Evolutionary conservation across 2,888 invertebrate species (phyloP), one percentile per base, ranked within the genome.

Genomic region (Hydraecia micacea): DNA sequence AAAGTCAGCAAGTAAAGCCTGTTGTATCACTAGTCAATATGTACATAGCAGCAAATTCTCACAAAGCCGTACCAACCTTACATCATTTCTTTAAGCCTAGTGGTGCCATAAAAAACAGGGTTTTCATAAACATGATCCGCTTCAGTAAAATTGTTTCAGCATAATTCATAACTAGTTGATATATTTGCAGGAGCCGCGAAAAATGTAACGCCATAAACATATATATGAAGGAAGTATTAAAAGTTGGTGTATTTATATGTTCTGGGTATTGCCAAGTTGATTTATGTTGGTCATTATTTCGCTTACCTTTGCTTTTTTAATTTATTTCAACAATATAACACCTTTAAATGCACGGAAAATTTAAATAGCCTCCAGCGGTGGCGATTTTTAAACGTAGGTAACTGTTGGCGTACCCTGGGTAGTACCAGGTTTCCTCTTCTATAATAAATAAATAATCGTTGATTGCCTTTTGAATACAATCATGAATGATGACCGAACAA

Each of bases 111-210:
- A 86, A 85, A 81, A 81, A 81, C 81, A 81, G 81, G 74, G 46
- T 79, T 81, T 86, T 79, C 78, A 87, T 87, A 84, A 86, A 84
- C 73, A 78, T 73, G 65, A 79, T 77, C 25, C 73, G 73, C 39
- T 21, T 28, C 55, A 75, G 66, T 68, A 67, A 86, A 86, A 87
- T 87, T 87, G 78, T 87, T 82, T 77, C 73, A 79, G 78, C 84
- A 84, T 84, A 77, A 86, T 81, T 77, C 74, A 84, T 81, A 78
- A 70, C 69, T 52, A 67, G 71, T 70, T 84, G 79, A 84, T 87
- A 80, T 78, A 77, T 83, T 66, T 76, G 55, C 76, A 58, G 25
- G 70, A 73, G 52, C 63, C 39, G 70, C 73, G 67, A 79, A 79
- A 75, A 85, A 87, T 84, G 66, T 84, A 75, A 79, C 65, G 65